These are phyloP conservation scores for Cochlearius cochlearius DNA, from an alignment of 2,113 vertebrate genomes.

Conservation along the genomic window DNA sequence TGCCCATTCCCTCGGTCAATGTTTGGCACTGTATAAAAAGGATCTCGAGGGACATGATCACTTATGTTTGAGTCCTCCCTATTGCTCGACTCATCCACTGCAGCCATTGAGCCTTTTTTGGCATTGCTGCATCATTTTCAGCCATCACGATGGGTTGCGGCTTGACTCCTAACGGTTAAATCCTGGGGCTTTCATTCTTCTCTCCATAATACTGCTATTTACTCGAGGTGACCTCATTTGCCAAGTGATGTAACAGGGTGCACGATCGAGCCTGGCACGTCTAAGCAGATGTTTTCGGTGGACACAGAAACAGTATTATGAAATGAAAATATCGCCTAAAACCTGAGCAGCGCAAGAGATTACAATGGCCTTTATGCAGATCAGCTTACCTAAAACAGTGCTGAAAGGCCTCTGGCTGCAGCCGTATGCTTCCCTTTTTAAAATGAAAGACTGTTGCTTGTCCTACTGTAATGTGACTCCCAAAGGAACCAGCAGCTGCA, in stretches of 20 bases:
- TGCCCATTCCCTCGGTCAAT: background rate
- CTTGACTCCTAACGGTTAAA: background rate
- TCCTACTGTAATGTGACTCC: background rate
- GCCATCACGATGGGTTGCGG: background rate
- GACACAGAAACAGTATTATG: constrained; percentile 52
- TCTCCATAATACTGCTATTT: constrained; percentile 48
- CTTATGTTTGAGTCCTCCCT: background rate
- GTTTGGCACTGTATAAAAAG: background rate
- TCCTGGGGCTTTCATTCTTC: background rate
- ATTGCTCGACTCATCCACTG: background rate
- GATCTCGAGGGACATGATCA: background rate
- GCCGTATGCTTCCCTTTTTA: background rate
- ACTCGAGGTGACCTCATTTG: constrained; percentile 41
- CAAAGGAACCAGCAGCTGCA: constrained; percentile 23
- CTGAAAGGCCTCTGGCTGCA: constrained; percentile 15
- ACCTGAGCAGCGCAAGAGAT: constrained; percentile 29
- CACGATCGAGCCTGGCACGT: constrained; percentile 13
- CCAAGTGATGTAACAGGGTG: constrained; percentile 41
- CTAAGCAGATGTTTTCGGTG: constrained; percentile 28
- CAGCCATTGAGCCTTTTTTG: background rate
- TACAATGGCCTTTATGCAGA: constrained; percentile 37
- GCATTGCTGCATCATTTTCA: background rate
- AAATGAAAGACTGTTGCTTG: background rate
- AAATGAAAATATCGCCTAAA: background rate
- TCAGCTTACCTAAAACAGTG: constrained; percentile 33